phyloP scores from a whole-genome alignment of 2,113 vertebrate species.

The Odontesthes bonariensis region DNA sequence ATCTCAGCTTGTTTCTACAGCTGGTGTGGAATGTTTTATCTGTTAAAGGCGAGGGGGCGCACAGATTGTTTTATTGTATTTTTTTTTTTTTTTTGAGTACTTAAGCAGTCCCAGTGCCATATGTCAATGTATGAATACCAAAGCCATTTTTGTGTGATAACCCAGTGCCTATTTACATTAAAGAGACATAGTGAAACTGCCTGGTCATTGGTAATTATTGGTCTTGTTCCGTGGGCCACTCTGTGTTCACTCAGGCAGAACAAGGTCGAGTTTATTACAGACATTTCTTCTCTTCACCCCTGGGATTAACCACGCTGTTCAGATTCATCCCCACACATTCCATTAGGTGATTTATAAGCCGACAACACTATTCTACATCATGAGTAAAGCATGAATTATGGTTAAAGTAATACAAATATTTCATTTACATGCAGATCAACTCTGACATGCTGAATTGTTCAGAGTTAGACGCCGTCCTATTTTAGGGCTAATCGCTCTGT shows the following conservation, averaged over 20 bases:
- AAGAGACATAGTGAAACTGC: slow-evolving; percentile 71
- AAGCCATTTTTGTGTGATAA: slow-evolving; percentile 64
- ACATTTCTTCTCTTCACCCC: slow-evolving; percentile 52
- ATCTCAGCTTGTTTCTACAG: slow-evolving; percentile 34
- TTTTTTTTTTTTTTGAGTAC: slow-evolving; percentile 48
- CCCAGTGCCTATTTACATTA: slow-evolving; percentile 77
- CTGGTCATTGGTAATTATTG: slow-evolving; percentile 70
- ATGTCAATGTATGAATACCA: slow-evolving; percentile 70
- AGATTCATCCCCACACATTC: slow-evolving; percentile 60
- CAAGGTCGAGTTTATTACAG: slow-evolving; percentile 63
- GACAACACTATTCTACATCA: slow-evolving; percentile 66
- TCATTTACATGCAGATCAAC: slow-evolving; percentile 75
- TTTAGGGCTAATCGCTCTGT: slow-evolving; percentile 72
- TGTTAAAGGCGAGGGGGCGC: slow-evolving; percentile 13
- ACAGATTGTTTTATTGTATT: slow-evolving; percentile 53
- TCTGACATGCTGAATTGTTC: slow-evolving; percentile 70
- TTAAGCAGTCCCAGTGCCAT: slow-evolving; percentile 60
- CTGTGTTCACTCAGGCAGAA: slow-evolving; percentile 46
- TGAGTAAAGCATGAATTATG: slow-evolving; percentile 71
- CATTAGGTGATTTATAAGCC: slow-evolving; percentile 65
- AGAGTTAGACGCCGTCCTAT: slow-evolving; percentile 57
- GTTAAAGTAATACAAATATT: slow-evolving; percentile 73
- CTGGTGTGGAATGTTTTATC: slow-evolving; percentile 57
- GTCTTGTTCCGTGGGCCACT: slow-evolving; percentile 43
- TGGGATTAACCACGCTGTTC: slow-evolving; percentile 57